phyloP scores from a whole-genome alignment of 1,140 invertebrate species.

The Kradibia gibbosae region DNA sequence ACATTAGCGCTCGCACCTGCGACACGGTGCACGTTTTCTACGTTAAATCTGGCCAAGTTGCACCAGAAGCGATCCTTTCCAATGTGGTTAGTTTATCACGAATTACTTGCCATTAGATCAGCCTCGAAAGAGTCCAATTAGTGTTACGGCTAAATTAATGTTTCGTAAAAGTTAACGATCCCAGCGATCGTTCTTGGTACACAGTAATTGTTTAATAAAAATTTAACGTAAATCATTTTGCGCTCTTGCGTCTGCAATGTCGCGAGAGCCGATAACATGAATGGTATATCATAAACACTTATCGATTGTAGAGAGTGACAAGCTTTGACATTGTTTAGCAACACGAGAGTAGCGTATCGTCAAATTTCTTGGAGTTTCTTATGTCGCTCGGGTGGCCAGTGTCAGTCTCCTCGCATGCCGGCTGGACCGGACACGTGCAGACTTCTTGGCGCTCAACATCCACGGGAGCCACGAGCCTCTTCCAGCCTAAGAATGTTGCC shows the following conservation, averaged over 20 bases:
- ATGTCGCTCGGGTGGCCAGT: constrained; percentile 90
- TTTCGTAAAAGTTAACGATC: too few species aligned
- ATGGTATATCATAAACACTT: too few species aligned
- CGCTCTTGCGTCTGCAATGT: too few species aligned
- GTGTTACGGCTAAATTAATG: too few species aligned
- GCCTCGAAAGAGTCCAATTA: too few species aligned
- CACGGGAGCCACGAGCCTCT: constrained; percentile 47
- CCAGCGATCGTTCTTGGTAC: too few species aligned
- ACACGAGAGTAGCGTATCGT: constrained; percentile 75
- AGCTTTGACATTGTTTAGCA: constrained; percentile 55
- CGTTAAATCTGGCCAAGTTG: constrained; percentile 87
- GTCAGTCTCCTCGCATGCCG: constrained; percentile 85
- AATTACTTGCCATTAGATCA: constrained; percentile 9
- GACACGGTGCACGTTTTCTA: constrained; percentile 98
- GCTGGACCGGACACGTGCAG: constrained; percentile 90
- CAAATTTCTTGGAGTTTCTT: constrained; percentile 86
- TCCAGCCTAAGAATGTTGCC: constrained; percentile 51
- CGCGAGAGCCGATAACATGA: too few species aligned
- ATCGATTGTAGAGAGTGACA: too few species aligned
- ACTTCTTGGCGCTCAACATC: constrained; percentile 82
- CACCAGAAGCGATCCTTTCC: constrained; percentile 83
- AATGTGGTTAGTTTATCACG: constrained; percentile 80
- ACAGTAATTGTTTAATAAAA: too few species aligned
- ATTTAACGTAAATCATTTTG: too few species aligned
- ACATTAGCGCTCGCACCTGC: constrained; percentile 86